Evolutionary conservation across 2,797 vertebrate species (phyloP).

Genomic region (Staurois parvus): DNA sequence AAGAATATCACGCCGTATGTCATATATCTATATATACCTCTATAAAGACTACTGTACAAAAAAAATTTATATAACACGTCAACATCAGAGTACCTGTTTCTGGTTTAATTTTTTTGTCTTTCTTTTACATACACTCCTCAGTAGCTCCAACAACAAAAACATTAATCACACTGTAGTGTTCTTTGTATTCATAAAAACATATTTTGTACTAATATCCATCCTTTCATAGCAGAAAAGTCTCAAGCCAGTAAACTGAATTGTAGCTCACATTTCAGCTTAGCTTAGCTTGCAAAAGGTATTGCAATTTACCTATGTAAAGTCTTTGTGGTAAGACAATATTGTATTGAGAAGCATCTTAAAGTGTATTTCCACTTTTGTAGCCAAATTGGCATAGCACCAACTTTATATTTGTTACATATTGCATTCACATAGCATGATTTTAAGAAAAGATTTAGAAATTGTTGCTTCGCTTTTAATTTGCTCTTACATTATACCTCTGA

Average conservation of each 20-base stretch:
- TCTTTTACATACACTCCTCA: background rate
- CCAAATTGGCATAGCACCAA: too few relatives aligned
- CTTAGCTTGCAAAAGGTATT: conserved; percentile 5
- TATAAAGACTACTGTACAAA: background rate
- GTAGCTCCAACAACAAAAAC: background rate
- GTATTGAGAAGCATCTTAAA: background rate
- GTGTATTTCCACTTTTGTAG: too few relatives aligned
- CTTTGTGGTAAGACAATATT: background rate
- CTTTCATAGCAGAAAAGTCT: background rate
- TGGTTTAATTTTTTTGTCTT: conserved; percentile 4
- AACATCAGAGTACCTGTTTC: background rate
- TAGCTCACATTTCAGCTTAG: background rate
- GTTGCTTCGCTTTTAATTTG: too few relatives aligned
- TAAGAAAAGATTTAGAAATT: too few relatives aligned
- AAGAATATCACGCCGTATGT: background rate
- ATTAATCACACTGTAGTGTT: conserved; percentile 4
- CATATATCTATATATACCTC: conserved; percentile 5
- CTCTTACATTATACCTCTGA: too few relatives aligned
- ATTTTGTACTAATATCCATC: background rate
- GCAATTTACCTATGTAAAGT: background rate
- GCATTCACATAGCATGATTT: too few relatives aligned
- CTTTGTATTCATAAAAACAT: conserved; percentile 16
- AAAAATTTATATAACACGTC: background rate
- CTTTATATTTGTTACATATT: too few relatives aligned
- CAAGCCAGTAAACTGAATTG: background rate